Evolutionary conservation across 2,888 invertebrate species (phyloP).

Genomic region (Tenthredo livida): DNA sequence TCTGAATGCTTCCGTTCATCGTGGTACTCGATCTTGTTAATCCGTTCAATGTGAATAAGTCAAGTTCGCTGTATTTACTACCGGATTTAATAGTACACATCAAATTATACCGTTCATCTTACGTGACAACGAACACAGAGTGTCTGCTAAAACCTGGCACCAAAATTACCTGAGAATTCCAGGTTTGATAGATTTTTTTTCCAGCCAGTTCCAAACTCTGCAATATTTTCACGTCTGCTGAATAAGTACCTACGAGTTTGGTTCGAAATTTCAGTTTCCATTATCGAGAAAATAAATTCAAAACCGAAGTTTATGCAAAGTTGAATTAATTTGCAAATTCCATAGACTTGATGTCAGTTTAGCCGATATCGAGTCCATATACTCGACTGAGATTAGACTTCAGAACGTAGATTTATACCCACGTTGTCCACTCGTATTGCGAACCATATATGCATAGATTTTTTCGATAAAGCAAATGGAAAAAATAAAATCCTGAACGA

Average conservation of each 20-base stretch:
- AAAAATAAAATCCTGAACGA: neutral
- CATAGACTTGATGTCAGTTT: conserved; percentile 2
- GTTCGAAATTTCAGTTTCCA: too few species aligned
- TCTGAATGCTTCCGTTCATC: conserved; percentile 30
- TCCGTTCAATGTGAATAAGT: neutral
- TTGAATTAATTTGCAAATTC: neutral
- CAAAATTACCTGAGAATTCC: too few species aligned
- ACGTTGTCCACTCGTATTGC: neutral
- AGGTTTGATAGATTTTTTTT: too few species aligned
- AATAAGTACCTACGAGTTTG: neutral
- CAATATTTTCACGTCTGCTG: neutral
- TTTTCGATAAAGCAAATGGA: neutral
- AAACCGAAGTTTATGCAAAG: neutral
- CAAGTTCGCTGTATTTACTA: neutral
- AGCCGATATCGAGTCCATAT: neutral
- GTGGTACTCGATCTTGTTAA: neutral
- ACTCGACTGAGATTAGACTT: neutral
- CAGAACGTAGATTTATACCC: neutral
- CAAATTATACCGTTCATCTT: neutral
- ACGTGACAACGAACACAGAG: neutral
- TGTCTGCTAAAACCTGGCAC: too few species aligned
- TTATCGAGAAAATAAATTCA: neutral
- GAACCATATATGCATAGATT: neutral
- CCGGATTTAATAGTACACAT: conserved; percentile 1
- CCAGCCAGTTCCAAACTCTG: too few species aligned